phyloP scores from a whole-genome alignment of 2,888 invertebrate species.

The Cataglyphis rosenhaueri region DNA sequence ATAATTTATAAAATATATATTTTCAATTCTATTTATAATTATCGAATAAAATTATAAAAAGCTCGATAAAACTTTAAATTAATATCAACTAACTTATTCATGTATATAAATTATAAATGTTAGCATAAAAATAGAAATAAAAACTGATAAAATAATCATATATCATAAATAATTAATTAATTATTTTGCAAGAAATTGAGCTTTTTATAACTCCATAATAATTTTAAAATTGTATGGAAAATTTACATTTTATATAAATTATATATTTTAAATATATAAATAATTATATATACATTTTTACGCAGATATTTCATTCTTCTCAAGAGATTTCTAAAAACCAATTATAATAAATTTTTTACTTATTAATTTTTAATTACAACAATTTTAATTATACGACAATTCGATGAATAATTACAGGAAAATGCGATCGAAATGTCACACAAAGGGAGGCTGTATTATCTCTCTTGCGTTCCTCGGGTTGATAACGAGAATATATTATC shows the following conservation, averaged over 20 bases:
- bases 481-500: conserved; percentile 87
- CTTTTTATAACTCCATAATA: too few species aligned
- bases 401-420: conserved; percentile 82
- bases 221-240: too few species aligned
- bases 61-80: not conserved
- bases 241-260: too few species aligned
- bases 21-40: not conserved
- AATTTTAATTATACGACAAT: not conserved
- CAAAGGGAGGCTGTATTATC: conserved; percentile 85
- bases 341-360: not conserved
- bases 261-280: too few species aligned
- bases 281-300: not conserved
- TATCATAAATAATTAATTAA: too few species aligned
- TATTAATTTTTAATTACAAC: not conserved
- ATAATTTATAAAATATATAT: not conserved
- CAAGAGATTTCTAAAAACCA: not conserved
- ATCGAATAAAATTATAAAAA: not conserved
- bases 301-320: not conserved
- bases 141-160: not conserved
- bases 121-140: not conserved
- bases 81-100: not conserved
- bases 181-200: too few species aligned
- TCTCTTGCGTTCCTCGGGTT: conserved; percentile 82
- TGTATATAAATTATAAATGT: not conserved
- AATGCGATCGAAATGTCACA: conserved; percentile 86